Percentiles rank a stretch among this genome's conserved stretches.
These are phyloP conservation scores for Druon quercuslanigerum DNA, from an alignment of 1,140 invertebrate genomes.

Conservation along the genomic window DNA sequence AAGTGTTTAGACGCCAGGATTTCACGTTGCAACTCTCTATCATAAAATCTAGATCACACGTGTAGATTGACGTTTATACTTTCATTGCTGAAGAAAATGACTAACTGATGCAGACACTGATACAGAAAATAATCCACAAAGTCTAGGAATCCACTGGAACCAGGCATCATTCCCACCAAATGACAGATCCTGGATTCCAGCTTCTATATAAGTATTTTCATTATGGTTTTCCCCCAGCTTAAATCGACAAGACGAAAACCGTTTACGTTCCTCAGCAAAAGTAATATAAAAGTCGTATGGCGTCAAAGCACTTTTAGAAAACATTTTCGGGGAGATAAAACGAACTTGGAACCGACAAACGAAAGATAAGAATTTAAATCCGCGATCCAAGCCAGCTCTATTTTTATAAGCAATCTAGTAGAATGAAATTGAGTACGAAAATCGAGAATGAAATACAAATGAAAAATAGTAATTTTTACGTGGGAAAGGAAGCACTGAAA, in stretches of 20 bases:
- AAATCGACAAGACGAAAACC: not conserved
- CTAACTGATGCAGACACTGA: not conserved
- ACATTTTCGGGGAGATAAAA: not conserved
- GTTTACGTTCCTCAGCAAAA: conserved; percentile 2
- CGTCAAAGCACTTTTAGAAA: not conserved
- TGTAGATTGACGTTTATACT: not conserved
- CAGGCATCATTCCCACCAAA: not conserved
- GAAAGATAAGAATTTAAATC: conserved; percentile 19
- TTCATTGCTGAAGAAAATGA: conserved; percentile 19
- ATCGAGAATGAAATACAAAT: too few relatives aligned
- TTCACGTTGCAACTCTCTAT: conserved; percentile 12
- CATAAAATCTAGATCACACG: conserved; percentile 1
- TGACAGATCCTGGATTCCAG: not conserved
- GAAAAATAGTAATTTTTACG: not conserved
- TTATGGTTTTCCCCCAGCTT: not conserved
- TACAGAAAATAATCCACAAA: not conserved
- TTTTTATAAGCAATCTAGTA: not conserved
- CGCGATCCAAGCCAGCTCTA: not conserved
- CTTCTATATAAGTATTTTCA: not conserved
- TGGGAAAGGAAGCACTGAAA: conserved; percentile 12
- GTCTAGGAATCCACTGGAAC: not conserved
- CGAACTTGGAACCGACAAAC: not conserved
- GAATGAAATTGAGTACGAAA: not conserved
- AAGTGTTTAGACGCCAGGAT: conserved; percentile 19
- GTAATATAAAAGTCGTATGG: conserved; percentile 3